A percentile compares a stretch with the other conserved stretches of the same genome.
Conservation (phyloP, 1,140 invertebrate species). For the Aphidius ervi region DNA sequence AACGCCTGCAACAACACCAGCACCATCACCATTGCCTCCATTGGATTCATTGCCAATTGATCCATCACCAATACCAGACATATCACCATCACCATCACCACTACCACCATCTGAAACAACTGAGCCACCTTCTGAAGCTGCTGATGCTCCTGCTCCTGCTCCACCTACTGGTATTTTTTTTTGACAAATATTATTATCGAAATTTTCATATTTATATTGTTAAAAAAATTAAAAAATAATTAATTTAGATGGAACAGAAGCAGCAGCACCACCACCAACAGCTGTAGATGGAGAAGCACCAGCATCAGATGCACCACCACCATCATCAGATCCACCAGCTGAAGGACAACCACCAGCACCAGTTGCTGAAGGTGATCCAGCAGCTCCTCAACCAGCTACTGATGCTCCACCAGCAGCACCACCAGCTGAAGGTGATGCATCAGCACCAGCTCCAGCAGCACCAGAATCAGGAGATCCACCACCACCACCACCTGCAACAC, state of each 20-base stretch:
- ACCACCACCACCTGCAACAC: conserved; percentile 44
- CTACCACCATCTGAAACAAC: conserved; percentile 41
- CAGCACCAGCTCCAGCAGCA: conserved; percentile 30
- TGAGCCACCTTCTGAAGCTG: conserved; percentile 44
- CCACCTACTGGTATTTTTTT: too few species aligned
- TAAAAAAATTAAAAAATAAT: too few species aligned
- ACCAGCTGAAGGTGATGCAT: conserved; percentile 44
- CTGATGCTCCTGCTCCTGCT: neutral
- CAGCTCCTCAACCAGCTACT: conserved; percentile 36
- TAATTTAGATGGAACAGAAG: too few species aligned
- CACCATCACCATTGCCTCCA: conserved; percentile 42
- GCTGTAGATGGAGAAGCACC: conserved; percentile 43
- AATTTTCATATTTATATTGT: too few species aligned
- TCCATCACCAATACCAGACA: conserved; percentile 50
- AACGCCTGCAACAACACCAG: conserved; percentile 38
- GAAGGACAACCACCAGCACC: conserved; percentile 45
- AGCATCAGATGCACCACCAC: conserved; percentile 31
- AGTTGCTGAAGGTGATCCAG: conserved; percentile 38
- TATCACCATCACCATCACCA: conserved; percentile 45
- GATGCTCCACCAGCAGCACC: conserved; percentile 26
- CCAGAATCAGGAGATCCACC: conserved; percentile 38
- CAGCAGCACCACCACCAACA: conserved; percentile 28
- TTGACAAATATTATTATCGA: too few species aligned
- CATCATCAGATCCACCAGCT: conserved; percentile 36
- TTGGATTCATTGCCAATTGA: conserved; percentile 46